Conservation (phyloP, 2,797 vertebrate species). For the Hydrophis major region DNA sequence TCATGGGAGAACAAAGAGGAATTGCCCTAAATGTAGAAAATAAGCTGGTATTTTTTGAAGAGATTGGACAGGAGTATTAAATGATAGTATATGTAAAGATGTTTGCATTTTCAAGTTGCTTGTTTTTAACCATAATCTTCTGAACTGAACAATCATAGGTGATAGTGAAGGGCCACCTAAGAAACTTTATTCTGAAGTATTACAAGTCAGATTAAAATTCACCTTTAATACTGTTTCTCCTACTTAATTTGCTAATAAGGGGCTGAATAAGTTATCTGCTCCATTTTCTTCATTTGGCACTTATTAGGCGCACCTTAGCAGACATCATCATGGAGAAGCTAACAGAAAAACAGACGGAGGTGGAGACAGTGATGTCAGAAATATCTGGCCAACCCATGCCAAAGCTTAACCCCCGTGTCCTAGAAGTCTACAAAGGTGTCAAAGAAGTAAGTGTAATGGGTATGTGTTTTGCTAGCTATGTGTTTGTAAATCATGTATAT, state of each 20-base stretch:
- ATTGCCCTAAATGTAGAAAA: neutral
- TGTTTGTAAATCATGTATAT: neutral
- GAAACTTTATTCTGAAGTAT: neutral
- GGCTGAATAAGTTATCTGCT: neutral
- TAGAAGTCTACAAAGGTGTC: conserved; percentile 92
- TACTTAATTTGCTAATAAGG: neutral
- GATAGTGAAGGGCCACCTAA: neutral
- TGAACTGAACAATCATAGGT: neutral
- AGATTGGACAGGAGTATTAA: neutral
- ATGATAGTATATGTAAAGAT: neutral
- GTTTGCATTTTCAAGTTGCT: neutral
- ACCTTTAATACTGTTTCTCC: neutral
- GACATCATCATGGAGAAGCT: conserved; percentile 99
- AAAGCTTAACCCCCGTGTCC: conserved; percentile 86
- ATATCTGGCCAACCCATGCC: conserved; percentile 83
- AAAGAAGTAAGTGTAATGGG: conserved; percentile 77
- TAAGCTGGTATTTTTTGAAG: neutral
- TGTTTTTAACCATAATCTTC: neutral
- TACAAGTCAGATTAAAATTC: neutral
- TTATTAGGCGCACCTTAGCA: conserved; percentile 84
- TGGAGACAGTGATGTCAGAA: conserved; percentile 90
- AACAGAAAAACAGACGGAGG: conserved; percentile 97
- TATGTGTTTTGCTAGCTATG: neutral
- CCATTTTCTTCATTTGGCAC: fast-evolving
- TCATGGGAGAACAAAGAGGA: neutral